Evolutionary conservation across 37 sponge, comb jelly and placozoan genomes (phyloP).

Genomic region (Dysidea cf. avara): DNA sequence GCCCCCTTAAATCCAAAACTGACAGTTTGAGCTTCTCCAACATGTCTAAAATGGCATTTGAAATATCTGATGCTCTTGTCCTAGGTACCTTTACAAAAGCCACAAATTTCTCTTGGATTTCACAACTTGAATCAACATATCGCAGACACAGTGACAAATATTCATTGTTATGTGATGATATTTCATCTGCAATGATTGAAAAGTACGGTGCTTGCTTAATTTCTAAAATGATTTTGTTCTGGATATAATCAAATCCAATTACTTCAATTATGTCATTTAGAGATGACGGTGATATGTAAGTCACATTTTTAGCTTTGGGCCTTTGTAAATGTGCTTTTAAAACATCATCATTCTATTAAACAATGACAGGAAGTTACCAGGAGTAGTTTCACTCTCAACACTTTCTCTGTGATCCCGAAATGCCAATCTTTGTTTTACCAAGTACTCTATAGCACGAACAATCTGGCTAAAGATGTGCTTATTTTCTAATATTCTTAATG

Average conservation of each 20-base stretch:
- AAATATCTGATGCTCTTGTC: conserved; percentile 51
- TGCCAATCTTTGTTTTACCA: conserved; percentile 50
- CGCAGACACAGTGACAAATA: conserved; percentile 36
- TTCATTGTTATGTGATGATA: conserved; percentile 56
- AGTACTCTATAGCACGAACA: conserved; percentile 45
- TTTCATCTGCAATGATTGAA: conserved; percentile 61
- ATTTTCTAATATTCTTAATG: conserved; percentile 44
- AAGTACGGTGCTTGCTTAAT: conserved; percentile 44
- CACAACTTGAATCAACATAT: conserved; percentile 17
- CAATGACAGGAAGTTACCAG: conserved; percentile 40
- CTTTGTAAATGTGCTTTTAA: conserved; percentile 14
- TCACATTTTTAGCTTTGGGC: conserved; percentile 51
- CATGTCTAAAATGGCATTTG: conserved; percentile 43
- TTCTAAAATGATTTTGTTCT: conserved; percentile 33
- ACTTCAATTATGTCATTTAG: conserved; percentile 67
- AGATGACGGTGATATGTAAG: conserved; percentile 52
- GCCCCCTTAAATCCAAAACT: conserved; percentile 40
- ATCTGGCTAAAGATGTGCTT: conserved; percentile 53
- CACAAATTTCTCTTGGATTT: conserved; percentile 48
- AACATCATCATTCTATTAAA: conserved; percentile 31
- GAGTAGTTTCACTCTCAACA: no score
- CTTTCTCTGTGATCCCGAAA: conserved; percentile 44
- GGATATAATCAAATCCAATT: conserved; percentile 51
- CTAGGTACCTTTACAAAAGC: conserved; percentile 47
- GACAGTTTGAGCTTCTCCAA: conserved; percentile 44